A percentile compares a stretch with the other conserved stretches of the same genome.
Conservation (phyloP, 2,113 vertebrate genomes). For the Chlorocebus sabaeus region DNA sequence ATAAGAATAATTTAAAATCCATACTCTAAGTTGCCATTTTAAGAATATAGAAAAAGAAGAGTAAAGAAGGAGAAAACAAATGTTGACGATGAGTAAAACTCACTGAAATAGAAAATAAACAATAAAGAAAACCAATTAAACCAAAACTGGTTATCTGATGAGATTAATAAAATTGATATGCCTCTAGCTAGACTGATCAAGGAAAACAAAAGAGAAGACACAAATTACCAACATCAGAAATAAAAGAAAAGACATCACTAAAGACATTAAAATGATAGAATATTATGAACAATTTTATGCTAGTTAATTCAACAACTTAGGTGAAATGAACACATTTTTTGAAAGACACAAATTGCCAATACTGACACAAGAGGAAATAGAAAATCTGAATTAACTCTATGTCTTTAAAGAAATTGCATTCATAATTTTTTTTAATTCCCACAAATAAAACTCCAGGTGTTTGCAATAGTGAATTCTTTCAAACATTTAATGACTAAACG, state of each 20-base stretch:
- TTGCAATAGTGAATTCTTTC: neutral
- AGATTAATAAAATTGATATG: neutral
- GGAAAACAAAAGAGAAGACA: neutral
- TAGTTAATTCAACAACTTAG: constrained; percentile 3
- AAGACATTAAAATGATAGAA: neutral
- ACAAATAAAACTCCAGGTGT: constrained; percentile 36
- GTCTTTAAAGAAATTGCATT: constrained; percentile 4
- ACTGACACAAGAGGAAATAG: neutral
- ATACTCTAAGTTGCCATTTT: neutral
- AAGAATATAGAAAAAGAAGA: neutral
- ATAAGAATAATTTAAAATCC: constrained; percentile 32
- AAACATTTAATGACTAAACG: neutral
- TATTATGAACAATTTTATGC: neutral
- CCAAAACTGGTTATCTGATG: neutral
- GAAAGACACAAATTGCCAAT: neutral
- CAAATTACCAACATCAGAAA: neutral
- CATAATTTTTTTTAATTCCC: neutral
- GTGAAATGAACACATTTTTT: constrained; percentile 38
- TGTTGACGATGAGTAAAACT: neutral
- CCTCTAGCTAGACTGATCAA: neutral
- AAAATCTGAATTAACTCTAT: constrained; percentile 4
- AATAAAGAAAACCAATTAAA: neutral
- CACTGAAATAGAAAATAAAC: constrained; percentile 2
- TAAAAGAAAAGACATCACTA: neutral
- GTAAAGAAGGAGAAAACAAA: neutral